A percentile compares a stretch with the other conserved stretches of the same genome.
phyloP scores from a whole-genome alignment of 2,113 vertebrate genomes.

The Axis porcinus region DNA sequence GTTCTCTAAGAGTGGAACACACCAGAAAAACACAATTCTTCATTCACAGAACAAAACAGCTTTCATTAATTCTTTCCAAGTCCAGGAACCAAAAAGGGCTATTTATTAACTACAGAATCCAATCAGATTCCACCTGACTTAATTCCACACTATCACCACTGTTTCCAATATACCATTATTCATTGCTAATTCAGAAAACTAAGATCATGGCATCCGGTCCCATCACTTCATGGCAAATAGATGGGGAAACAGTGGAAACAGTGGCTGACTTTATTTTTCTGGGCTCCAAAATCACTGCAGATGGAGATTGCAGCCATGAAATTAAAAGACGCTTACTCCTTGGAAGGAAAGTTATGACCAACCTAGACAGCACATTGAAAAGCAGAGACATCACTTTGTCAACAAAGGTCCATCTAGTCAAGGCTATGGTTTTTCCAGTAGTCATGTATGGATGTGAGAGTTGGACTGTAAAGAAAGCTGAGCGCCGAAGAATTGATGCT shows the following conservation, averaged over 20 bases:
- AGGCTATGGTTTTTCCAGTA: no score
- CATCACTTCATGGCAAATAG: not conserved
- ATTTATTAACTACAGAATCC: not conserved
- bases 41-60: not conserved
- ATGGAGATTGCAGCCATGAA: not conserved
- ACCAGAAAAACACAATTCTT: conserved; percentile 6
- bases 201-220: not conserved
- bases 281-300: not conserved
- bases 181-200: not conserved
- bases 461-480: no score
- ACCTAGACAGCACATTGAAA: no score
- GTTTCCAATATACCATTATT: not conserved
- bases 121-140: not conserved
- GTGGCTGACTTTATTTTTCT: not conserved
- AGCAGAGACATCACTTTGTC: no score
- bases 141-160: not conserved
- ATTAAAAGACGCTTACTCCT: not conserved
- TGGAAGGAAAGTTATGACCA: no score
- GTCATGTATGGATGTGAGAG: no score
- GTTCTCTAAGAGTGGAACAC: not conserved
- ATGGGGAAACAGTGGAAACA: not conserved
- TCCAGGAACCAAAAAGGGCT: not conserved
- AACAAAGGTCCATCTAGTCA: no score
- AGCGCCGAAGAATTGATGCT: no score
- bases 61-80: not conserved